A percentile compares a stretch with the other conserved stretches of the same genome.
These are phyloP conservation scores for Trichacis sp. DNA, from an alignment of 2,888 invertebrate genomes.

Conservation along the genomic window DNA sequence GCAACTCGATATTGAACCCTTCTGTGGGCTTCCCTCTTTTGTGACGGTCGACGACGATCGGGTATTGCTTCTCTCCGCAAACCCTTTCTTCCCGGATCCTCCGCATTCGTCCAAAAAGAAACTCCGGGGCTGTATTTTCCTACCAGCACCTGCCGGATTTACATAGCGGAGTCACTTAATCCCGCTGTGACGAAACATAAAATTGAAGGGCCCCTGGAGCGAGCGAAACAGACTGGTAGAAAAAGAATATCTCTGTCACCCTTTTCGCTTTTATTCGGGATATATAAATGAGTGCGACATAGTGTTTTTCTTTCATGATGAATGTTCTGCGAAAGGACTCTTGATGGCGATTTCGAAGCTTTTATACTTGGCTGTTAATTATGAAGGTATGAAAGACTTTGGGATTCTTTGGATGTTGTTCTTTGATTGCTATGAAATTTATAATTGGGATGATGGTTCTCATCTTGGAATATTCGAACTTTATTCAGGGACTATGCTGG, in stretches of 20 bases:
- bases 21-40: slow-evolving; percentile 23
- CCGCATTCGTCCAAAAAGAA: slow-evolving; percentile 7
- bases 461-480: too few relatives aligned
- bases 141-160: slow-evolving; percentile 15
- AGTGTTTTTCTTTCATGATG: neutral
- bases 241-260: neutral
- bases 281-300: neutral
- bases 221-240: neutral
- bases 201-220: slow-evolving; percentile 12
- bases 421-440: too few relatives aligned
- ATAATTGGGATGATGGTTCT: too few relatives aligned
- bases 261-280: neutral
- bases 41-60: slow-evolving; percentile 10
- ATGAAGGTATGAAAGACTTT: too few relatives aligned
- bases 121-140: slow-evolving; percentile 2
- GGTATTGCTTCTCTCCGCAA: slow-evolving; percentile 1
- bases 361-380: neutral
- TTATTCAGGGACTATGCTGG: too few relatives aligned
- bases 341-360: neutral
- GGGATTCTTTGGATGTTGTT: too few relatives aligned
- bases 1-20: slow-evolving; percentile 46
- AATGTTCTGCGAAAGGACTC: neutral
- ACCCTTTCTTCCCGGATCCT: slow-evolving; percentile 12
- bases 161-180: slow-evolving; percentile 13
- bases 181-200: slow-evolving; percentile 3